Percentiles rank a stretch among this genome's conserved stretches.
These are phyloP conservation scores for Lacanobia oleracea DNA, from an alignment of 2,888 invertebrate genomes.

Conservation along the genomic window DNA sequence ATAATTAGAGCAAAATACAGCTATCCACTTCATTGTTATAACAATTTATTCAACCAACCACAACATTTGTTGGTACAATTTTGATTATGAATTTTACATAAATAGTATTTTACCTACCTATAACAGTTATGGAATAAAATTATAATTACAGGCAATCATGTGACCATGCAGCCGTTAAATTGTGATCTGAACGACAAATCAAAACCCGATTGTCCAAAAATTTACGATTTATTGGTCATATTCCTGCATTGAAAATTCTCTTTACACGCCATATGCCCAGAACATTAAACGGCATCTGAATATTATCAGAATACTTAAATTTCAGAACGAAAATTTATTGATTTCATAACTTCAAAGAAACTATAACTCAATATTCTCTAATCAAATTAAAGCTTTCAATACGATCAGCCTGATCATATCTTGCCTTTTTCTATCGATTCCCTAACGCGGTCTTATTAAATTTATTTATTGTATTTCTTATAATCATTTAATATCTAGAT, in stretches of 20 bases:
- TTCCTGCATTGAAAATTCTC: background rate
- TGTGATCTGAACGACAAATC: conserved; percentile 21
- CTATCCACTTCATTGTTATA: background rate
- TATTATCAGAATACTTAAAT: background rate
- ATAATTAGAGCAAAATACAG: background rate
- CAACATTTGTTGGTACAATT: conserved; percentile 10
- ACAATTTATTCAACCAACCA: conserved; percentile 13
- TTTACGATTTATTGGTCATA: conserved; percentile 22
- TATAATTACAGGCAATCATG: conserved; percentile 41
- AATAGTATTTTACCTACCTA: conserved; percentile 33
- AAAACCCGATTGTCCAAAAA: conserved; percentile 14
- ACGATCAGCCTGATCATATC: background rate
- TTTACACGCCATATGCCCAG: background rate
- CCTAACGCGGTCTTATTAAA: background rate
- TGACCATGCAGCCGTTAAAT: conserved; percentile 22
- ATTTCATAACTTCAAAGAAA: conserved; percentile 6
- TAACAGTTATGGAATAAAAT: conserved; percentile 19
- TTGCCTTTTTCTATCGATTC: conserved; percentile 5
- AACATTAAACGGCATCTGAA: background rate
- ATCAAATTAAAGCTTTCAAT: conserved; percentile 35
- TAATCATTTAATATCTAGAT: too few species aligned
- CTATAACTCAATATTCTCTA: conserved; percentile 26
- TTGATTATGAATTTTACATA: conserved; percentile 7
- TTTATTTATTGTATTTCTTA: background rate
- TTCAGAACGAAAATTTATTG: background rate